phyloP scores from a whole-genome alignment of 2,797 vertebrate species.

The Sebastes taczanowskii region DNA sequence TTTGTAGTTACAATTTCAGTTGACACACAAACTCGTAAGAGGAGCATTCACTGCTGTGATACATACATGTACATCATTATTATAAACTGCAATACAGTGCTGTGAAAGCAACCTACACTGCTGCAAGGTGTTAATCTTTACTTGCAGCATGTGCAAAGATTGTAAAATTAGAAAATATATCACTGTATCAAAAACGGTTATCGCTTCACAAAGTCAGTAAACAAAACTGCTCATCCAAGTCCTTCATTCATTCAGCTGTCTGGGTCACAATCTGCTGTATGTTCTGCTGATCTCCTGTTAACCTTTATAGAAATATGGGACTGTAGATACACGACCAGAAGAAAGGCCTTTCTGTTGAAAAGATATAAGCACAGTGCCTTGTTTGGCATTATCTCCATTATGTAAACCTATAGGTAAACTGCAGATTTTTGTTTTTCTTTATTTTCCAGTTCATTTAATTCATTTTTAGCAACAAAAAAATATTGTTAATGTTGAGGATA shows the following conservation, averaged over 20 bases:
- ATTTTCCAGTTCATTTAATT: neutral
- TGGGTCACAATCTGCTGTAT: neutral
- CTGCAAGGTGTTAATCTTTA: neutral
- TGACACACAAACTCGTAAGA: neutral
- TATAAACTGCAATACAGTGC: neutral
- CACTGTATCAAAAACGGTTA: constrained; percentile 7
- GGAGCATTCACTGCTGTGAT: neutral
- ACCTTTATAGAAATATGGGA: neutral
- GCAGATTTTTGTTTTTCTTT: neutral
- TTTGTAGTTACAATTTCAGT: constrained; percentile 3
- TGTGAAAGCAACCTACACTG: neutral
- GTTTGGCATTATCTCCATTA: neutral
- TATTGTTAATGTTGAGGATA: neutral
- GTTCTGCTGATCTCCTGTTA: rapidly evolving
- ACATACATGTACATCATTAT: neutral
- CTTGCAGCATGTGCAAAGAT: neutral
- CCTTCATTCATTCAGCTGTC: neutral
- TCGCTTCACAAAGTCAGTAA: neutral
- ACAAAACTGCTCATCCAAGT: neutral
- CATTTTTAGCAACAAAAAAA: neutral
- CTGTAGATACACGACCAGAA: neutral
- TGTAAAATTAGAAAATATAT: constrained; percentile 15
- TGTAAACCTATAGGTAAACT: neutral
- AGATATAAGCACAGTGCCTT: neutral
- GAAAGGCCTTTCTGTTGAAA: neutral